A percentile compares a stretch with the other conserved stretches of the same genome.
Conservation (phyloP, 2,797 vertebrate genomes). For the Enteromius paludinosus region DNA sequence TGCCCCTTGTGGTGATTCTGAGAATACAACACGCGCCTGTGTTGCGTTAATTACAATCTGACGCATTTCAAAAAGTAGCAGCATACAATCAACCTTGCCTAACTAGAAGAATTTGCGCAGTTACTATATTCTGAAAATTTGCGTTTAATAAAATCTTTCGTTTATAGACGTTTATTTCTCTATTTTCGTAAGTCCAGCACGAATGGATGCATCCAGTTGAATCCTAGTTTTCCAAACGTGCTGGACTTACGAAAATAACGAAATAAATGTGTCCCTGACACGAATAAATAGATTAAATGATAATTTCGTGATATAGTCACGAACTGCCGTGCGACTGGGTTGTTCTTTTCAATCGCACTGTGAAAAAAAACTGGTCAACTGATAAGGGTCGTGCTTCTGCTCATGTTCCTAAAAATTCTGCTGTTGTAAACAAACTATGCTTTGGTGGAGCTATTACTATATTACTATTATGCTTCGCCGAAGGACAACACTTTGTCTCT, state of each 20-base stretch:
- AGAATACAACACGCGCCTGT: background rate
- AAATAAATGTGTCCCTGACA: too few species aligned
- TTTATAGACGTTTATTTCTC: background rate
- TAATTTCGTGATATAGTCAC: too few species aligned
- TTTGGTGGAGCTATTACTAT: background rate
- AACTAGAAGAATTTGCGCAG: background rate
- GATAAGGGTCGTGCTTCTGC: background rate
- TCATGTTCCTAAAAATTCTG: background rate
- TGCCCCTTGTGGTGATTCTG: background rate
- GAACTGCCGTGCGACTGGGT: too few species aligned
- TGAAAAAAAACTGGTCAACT: constrained; percentile 2
- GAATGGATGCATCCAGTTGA: too few species aligned
- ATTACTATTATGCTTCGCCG: background rate
- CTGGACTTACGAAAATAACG: too few species aligned
- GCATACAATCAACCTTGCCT: background rate
- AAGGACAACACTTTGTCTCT: background rate
- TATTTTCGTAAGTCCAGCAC: too few species aligned
- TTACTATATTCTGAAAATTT: background rate
- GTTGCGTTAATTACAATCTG: background rate
- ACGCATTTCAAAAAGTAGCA: background rate
- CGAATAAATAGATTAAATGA: too few species aligned
- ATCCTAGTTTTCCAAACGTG: too few species aligned
- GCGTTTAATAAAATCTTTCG: background rate
- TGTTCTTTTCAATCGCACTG: constrained; percentile 38
- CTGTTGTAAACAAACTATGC: background rate